phyloP scores from a whole-genome alignment of 2,113 vertebrate genomes.

The Megaceryle maxima region DNA sequence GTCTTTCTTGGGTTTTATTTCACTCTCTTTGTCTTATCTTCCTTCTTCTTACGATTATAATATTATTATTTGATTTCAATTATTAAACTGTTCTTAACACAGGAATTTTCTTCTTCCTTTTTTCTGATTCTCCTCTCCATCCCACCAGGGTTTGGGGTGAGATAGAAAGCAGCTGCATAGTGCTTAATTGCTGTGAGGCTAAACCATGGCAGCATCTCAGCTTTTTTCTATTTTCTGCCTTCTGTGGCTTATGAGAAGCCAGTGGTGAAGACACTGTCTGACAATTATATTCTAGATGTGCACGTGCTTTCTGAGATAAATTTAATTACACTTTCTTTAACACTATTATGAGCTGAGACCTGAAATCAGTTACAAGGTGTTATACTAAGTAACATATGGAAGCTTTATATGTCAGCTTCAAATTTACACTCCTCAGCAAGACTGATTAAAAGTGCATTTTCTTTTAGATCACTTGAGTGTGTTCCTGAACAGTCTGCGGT shows the following conservation, averaged over 20 bases:
- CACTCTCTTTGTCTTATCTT: not conserved
- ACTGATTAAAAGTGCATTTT: not conserved
- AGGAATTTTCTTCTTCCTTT: not conserved
- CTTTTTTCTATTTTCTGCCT: not conserved
- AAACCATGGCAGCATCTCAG: not conserved
- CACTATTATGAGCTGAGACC: not conserved
- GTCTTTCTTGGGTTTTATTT: not conserved
- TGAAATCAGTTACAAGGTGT: not conserved
- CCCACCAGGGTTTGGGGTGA: not conserved
- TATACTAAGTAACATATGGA: rapidly evolving
- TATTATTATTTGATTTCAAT: not conserved
- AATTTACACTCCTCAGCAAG: not conserved
- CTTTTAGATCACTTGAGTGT: not conserved
- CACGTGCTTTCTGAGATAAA: not conserved
- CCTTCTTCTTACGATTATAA: not conserved
- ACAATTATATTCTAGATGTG: not conserved
- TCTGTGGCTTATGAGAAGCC: not conserved
- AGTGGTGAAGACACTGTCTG: not conserved
- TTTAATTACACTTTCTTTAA: not conserved
- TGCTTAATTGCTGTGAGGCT: not conserved
- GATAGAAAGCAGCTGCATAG: not conserved
- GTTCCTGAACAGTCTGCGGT: not conserved
- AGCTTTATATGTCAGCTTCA: not conserved
- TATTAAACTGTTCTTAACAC: not conserved
- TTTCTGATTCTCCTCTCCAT: not conserved